Evolutionary conservation across 2,113 vertebrate species (phyloP).

Genomic region (Solenodon paradoxus): DNA sequence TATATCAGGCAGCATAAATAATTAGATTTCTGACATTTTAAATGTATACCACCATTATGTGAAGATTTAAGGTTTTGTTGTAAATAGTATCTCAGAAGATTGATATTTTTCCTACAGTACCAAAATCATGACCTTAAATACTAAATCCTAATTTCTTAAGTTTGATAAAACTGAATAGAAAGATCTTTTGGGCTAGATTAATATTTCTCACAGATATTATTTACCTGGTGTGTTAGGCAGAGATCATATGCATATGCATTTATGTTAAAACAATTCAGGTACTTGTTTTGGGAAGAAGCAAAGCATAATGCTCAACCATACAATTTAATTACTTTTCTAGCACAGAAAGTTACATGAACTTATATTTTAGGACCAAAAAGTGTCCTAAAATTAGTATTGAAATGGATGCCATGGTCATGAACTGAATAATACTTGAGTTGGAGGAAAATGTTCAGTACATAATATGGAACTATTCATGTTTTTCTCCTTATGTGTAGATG

Average conservation of each 20-base stretch:
- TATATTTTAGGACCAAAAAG: neutral
- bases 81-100: neutral
- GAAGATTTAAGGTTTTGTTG: slow-evolving; percentile 19
- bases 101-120: neutral
- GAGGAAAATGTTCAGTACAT: neutral
- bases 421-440: slow-evolving; percentile 19
- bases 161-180: neutral
- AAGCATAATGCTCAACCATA: neutral
- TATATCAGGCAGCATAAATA: neutral
- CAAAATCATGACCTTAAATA: neutral
- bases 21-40: neutral
- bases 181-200: neutral
- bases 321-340: neutral
- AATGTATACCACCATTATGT: neutral
- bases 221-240: neutral
- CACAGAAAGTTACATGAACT: neutral
- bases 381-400: neutral
- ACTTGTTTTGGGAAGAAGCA: neutral
- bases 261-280: neutral
- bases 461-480: neutral
- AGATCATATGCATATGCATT: neutral
- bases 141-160: neutral
- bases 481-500: neutral
- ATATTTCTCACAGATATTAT: neutral
- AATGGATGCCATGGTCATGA: neutral